Percentiles rank a stretch among this genome's conserved stretches.
Conservation (phyloP, 2,888 invertebrate species). For the Papilio protenor region DNA sequence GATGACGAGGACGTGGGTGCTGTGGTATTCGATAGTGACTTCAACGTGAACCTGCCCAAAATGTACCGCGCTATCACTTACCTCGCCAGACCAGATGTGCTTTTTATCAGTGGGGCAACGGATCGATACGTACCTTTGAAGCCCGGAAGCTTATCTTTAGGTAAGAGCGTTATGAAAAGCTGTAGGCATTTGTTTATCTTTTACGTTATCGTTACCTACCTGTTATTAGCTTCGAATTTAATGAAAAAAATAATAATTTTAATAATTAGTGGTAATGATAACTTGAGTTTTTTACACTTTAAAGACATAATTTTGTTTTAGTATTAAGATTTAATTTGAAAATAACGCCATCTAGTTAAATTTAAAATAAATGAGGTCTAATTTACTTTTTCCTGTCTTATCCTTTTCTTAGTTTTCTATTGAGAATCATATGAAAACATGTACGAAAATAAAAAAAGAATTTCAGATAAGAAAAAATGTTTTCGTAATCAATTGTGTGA, state of each 20-base stretch:
- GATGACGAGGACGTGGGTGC: conserved; percentile 81
- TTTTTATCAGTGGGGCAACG: conserved; percentile 79
- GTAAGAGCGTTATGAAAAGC: conserved; percentile 53
- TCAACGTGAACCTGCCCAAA: conserved; percentile 78
- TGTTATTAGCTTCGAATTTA: no score
- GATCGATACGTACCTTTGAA: conserved; percentile 71
- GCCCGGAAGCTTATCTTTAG: conserved; percentile 64
- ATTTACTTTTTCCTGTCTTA: no score
- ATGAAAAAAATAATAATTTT: not conserved
- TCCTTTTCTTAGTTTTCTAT: no score
- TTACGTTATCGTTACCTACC: not conserved
- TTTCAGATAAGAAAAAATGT: not conserved
- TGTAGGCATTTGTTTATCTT: not conserved
- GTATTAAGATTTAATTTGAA: not conserved
- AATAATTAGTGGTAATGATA: not conserved
- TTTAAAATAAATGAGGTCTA: no score
- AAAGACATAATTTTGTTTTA: not conserved
- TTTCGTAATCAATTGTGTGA: conserved; percentile 14
- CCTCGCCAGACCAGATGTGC: conserved; percentile 76
- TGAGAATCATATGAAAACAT: not conserved
- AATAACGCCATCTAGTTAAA: no score
- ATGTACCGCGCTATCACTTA: conserved; percentile 78
- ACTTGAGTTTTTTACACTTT: not conserved
- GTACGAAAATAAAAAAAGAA: not conserved
- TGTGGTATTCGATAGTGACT: conserved; percentile 83